phyloP scores from a whole-genome alignment of 1,140 invertebrate species.

The Drosophila chauvacae region DNA sequence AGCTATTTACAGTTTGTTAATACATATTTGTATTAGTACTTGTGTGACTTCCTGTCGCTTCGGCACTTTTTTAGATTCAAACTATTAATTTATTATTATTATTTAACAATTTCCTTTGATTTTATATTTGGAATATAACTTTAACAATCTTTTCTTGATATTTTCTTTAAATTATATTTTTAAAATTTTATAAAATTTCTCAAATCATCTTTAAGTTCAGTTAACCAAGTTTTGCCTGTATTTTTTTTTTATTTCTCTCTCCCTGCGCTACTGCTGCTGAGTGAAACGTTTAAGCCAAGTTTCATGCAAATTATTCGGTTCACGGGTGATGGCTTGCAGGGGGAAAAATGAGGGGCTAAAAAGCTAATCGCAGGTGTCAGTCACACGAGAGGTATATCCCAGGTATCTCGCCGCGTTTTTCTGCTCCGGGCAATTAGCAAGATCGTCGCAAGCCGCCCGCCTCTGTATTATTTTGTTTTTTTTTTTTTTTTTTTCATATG shows the following conservation, averaged over 20 bases:
- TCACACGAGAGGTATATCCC: constrained; percentile 59
- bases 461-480: constrained; percentile 12
- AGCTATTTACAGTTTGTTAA: no score
- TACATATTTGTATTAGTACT: no score
- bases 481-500: constrained; percentile 21
- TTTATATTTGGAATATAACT: no score
- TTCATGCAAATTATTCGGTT: constrained; percentile 78
- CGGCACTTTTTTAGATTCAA: no score
- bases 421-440: constrained; percentile 61
- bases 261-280: constrained; percentile 3
- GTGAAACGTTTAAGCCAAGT: constrained; percentile 64
- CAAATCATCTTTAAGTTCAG: not conserved
- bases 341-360: constrained; percentile 28
- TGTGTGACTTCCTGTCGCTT: no score
- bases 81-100: no score
- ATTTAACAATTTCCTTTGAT: no score
- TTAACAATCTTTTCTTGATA: no score
- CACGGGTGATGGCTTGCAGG: constrained; percentile 26
- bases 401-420: constrained; percentile 18
- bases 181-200: not conserved
- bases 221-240: not conserved
- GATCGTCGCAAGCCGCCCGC: constrained; percentile 69
- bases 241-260: constrained; percentile 1
- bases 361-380: constrained; percentile 78
- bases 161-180: not conserved